A percentile compares a stretch with the other conserved stretches of the same genome.
Conservation (phyloP, 2,113 vertebrate genomes). For the Sterna hirundo region DNA sequence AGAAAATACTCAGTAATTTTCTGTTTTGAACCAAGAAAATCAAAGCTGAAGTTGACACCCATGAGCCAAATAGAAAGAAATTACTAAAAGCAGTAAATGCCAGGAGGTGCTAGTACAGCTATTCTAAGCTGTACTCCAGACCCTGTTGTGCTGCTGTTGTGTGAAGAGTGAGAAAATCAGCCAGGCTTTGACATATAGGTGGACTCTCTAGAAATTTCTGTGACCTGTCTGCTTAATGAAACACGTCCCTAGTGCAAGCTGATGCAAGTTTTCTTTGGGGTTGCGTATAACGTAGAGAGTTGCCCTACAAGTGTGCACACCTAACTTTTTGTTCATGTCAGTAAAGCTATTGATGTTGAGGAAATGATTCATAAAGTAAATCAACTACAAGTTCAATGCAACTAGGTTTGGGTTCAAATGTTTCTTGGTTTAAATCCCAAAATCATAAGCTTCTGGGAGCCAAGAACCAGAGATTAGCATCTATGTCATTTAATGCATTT, state of each 20-base stretch:
- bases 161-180: background rate
- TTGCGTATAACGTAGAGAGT: background rate
- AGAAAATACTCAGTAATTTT: background rate
- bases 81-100: background rate
- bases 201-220: background rate
- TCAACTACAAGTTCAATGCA: background rate
- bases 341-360: background rate
- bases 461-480: background rate
- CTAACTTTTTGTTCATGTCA: background rate
- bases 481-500: background rate
- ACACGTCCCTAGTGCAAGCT: too few species aligned
- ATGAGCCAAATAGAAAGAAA: background rate
- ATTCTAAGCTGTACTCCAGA: background rate
- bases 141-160: background rate
- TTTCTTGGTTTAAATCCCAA: background rate
- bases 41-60: background rate
- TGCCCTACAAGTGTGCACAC: background rate
- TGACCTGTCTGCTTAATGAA: background rate
- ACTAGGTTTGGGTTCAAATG: background rate
- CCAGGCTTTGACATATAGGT: background rate
- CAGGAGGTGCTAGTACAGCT: background rate
- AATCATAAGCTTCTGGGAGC: background rate
- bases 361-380: background rate
- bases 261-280: background rate
- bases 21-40: background rate